A percentile compares a stretch with the other conserved stretches of the same genome.
These are phyloP conservation scores for Tachina fera DNA, from an alignment of 2,888 invertebrate species.

Conservation along the genomic window DNA sequence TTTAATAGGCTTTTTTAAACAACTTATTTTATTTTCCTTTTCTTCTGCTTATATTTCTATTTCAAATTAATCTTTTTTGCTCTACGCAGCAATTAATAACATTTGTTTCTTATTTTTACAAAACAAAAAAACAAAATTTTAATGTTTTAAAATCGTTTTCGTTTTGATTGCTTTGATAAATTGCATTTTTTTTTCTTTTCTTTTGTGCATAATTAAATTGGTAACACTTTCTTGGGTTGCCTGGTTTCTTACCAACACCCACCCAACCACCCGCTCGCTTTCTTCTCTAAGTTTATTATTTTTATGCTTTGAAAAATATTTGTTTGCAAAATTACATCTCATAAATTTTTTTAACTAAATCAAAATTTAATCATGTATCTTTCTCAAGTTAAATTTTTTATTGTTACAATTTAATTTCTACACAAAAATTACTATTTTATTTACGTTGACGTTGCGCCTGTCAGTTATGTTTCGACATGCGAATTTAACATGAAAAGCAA, in stretches of 20 bases:
- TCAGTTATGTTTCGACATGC: slow-evolving; percentile 53
- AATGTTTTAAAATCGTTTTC: slow-evolving; percentile 50
- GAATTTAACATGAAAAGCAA: slow-evolving; percentile 35
- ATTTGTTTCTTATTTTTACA: slow-evolving; percentile 23
- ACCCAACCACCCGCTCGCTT: slow-evolving; percentile 73
- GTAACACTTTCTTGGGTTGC: slow-evolving; percentile 74
- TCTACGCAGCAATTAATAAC: slow-evolving; percentile 52
- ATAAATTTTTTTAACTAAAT: slow-evolving; percentile 59
- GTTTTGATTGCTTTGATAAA: slow-evolving; percentile 42
- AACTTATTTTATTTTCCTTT: slow-evolving; percentile 23
- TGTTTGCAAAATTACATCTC: slow-evolving; percentile 49
- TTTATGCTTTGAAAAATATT: slow-evolving; percentile 55
- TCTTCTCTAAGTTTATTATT: slow-evolving; percentile 74
- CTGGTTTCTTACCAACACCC: slow-evolving; percentile 74
- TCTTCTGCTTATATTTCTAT: slow-evolving; percentile 10
- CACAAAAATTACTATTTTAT: not conserved
- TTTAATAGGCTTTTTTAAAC: slow-evolving; percentile 31
- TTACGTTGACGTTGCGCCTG: slow-evolving; percentile 66
- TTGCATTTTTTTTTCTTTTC: slow-evolving; percentile 13
- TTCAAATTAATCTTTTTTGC: slow-evolving; percentile 31
- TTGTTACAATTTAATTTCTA: not conserved
- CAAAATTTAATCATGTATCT: slow-evolving; percentile 52
- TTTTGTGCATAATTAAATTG: slow-evolving; percentile 34
- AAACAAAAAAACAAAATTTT: not conserved
- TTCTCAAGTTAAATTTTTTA: not conserved